Percentiles rank a stretch among this genome's conserved stretches.
Conservation (phyloP, 2,113 vertebrate genomes). For the Pseudorasbora parva region DNA sequence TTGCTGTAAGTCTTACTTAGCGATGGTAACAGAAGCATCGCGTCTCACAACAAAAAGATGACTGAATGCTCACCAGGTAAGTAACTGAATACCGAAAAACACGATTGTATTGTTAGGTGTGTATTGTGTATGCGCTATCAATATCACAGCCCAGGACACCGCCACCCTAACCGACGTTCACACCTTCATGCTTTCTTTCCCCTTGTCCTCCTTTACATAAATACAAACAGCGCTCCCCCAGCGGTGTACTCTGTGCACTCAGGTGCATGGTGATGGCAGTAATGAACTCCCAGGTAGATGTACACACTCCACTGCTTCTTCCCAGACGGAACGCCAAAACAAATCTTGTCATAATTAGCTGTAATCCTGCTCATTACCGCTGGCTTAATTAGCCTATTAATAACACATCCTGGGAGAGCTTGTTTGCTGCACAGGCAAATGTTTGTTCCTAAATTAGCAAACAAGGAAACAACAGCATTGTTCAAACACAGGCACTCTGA, state of each 20-base stretch:
- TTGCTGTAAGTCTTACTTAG: not conserved
- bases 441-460: constrained; percentile 99
- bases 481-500: constrained; percentile 85
- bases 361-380: constrained; percentile 98
- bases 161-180: constrained; percentile 5
- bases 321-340: constrained; percentile 94
- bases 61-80: not conserved
- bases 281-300: constrained; percentile 95
- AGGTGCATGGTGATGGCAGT: constrained; percentile 87
- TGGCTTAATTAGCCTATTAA: constrained; percentile 99
- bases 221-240: constrained; percentile 34
- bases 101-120: not conserved
- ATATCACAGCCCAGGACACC: not conserved
- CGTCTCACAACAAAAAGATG: not conserved
- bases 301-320: constrained; percentile 89
- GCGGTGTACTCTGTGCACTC: constrained; percentile 80
- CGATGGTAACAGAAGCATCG: not conserved
- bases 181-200: constrained; percentile 29
- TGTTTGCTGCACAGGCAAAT: constrained; percentile 94
- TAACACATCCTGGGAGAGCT: constrained; percentile 95
- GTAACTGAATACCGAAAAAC: not conserved
- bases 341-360: constrained; percentile 99
- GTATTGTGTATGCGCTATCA: not conserved
- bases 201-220: constrained; percentile 46
- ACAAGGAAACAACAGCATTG: constrained; percentile 93